Percentiles rank a stretch among this genome's conserved stretches.
Evolutionary conservation across 2,113 vertebrate genomes (phyloP).

Genomic region (Cariama cristata): DNA sequence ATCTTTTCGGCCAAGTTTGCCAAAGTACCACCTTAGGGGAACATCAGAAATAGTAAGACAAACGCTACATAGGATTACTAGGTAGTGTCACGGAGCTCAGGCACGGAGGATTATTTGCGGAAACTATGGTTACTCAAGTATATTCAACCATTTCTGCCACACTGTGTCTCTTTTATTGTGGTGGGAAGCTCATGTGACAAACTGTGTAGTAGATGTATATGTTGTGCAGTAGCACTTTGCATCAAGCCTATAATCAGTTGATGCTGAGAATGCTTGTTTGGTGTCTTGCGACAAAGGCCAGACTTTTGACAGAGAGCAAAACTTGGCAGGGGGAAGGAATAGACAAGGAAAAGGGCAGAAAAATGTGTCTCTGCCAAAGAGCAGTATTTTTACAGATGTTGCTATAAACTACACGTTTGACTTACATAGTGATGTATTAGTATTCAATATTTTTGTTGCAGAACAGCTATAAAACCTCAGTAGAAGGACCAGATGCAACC

Average conservation of each 20-base stretch:
- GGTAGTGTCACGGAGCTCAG: not conserved
- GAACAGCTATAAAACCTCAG: not conserved
- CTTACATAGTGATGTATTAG: not conserved
- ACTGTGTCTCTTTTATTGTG: not conserved
- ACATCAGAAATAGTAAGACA: not conserved
- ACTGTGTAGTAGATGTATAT: not conserved
- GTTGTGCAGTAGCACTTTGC: not conserved
- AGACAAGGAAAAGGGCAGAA: not conserved
- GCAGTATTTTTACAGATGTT: not conserved
- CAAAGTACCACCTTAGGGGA: conserved; percentile 92
- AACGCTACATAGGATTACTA: not conserved
- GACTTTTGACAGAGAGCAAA: not conserved
- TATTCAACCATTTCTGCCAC: not conserved
- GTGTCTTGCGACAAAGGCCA: not conserved
- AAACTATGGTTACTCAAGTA: not conserved
- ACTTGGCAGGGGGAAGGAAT: not conserved
- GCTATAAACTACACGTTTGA: not conserved
- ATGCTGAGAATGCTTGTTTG: not conserved
- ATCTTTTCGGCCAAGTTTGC: conserved; percentile 96
- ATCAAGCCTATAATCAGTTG: not conserved
- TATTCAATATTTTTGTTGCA: not conserved
- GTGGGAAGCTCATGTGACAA: not conserved
- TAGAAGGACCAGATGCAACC: not conserved
- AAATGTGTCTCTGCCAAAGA: not conserved
- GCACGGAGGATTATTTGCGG: not conserved